These are phyloP conservation scores for Mustela erminea DNA, from an alignment of 2,797 vertebrate genomes.

Conservation along the genomic window DNA sequence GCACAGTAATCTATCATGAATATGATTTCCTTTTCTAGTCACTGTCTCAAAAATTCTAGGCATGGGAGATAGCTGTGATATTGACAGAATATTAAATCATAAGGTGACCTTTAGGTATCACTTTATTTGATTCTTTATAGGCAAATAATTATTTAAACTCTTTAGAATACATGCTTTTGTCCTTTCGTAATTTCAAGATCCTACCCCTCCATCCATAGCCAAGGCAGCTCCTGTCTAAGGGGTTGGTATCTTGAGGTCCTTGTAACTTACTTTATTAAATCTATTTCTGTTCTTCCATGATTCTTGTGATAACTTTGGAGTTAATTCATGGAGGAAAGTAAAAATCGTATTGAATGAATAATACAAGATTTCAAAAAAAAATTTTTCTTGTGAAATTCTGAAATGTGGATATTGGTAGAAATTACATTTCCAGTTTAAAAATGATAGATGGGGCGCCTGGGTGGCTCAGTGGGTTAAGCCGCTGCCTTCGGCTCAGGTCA, in stretches of 20 bases:
- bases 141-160: not conserved
- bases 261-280: not conserved
- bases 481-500: too few species aligned
- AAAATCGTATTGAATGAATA: slow-evolving; percentile 18
- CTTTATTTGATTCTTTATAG: not conserved
- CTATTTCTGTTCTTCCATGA: not conserved
- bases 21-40: not conserved
- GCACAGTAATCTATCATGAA: not conserved
- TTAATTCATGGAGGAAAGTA: slow-evolving; percentile 44
- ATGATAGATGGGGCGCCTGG: not conserved
- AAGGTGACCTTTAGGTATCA: not conserved
- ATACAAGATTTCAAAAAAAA: not conserved
- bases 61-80: not conserved
- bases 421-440: slow-evolving; percentile 52
- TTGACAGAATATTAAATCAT: not conserved
- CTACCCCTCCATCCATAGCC: too few species aligned
- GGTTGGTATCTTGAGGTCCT: not conserved
- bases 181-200: not conserved
- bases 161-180: not conserved
- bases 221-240: not conserved
- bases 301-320: slow-evolving; percentile 23
- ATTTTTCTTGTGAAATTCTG: slow-evolving; percentile 26
- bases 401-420: not conserved
- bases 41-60: not conserved
- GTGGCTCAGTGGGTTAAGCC: too few species aligned